phyloP scores from a whole-genome alignment of 2,888 invertebrate genomes.

The Limnephilus auricula region DNA sequence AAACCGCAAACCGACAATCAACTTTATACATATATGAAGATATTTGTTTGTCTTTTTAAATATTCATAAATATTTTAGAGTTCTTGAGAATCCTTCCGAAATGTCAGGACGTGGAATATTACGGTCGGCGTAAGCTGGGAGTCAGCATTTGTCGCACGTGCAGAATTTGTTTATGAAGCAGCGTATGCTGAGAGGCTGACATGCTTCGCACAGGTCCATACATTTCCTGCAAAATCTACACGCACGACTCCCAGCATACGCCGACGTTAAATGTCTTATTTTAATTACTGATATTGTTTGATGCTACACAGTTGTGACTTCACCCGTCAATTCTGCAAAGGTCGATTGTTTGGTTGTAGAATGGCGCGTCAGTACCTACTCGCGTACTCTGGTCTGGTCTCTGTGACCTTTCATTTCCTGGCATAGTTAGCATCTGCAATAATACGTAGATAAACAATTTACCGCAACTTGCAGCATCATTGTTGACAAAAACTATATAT shows the following conservation, averaged over 20 bases:
- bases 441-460: neutral
- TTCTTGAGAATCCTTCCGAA: neutral
- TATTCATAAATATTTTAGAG: neutral
- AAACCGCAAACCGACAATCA: too few relatives aligned
- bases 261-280: too few relatives aligned
- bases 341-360: too few relatives aligned
- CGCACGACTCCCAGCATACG: too few relatives aligned
- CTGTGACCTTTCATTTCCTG: neutral
- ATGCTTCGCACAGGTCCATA: too few relatives aligned
- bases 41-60: neutral
- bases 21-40: neutral
- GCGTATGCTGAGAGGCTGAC: too few relatives aligned
- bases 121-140: too few relatives aligned
- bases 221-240: too few relatives aligned
- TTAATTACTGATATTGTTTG: neutral
- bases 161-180: too few relatives aligned
- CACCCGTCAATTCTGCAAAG: neutral
- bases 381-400: neutral
- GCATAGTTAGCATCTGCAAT: neutral
- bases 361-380: neutral
- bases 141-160: too few relatives aligned
- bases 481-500: neutral
- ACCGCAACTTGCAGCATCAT: neutral
- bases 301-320: neutral
- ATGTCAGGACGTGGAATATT: neutral